Percentiles rank a stretch among this genome's conserved stretches.
These are phyloP conservation scores for Rhyacophila brunnea DNA, from an alignment of 1,140 invertebrate species.

Conservation along the genomic window DNA sequence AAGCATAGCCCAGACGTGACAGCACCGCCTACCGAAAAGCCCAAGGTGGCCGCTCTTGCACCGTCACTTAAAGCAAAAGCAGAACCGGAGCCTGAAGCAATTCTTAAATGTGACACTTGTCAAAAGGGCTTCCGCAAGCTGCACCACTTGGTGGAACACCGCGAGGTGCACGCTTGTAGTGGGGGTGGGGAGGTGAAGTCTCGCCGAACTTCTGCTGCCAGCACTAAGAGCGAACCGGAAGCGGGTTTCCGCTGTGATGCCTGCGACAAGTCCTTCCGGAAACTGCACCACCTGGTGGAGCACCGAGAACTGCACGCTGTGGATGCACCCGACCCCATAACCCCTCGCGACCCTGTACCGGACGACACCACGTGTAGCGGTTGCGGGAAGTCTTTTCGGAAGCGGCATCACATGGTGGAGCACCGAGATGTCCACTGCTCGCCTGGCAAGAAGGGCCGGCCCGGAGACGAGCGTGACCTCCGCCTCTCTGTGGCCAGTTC, in stretches of 20 bases:
- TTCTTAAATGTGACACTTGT: slow-evolving; percentile 51
- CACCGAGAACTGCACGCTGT: slow-evolving; percentile 51
- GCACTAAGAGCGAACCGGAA: slow-evolving; percentile 39
- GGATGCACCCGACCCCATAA: slow-evolving; percentile 30
- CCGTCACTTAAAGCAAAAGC: slow-evolving; percentile 40
- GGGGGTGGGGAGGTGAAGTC: slow-evolving; percentile 21
- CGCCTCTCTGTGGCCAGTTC: slow-evolving; percentile 27
- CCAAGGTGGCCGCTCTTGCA: slow-evolving; percentile 37
- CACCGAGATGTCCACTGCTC: slow-evolving; percentile 30
- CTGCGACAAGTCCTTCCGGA: slow-evolving; percentile 54
- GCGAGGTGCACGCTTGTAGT: slow-evolving; percentile 32
- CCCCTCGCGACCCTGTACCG: too few relatives aligned
- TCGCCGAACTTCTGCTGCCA: slow-evolving; percentile 18
- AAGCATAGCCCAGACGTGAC: slow-evolving; percentile 19
- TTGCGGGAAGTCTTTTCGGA: slow-evolving; percentile 30
- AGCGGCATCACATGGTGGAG: slow-evolving; percentile 30
- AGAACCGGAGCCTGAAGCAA: slow-evolving; percentile 35
- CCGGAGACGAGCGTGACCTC: slow-evolving; percentile 9
- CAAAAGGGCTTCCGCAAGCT: slow-evolving; percentile 52
- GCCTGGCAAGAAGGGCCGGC: slow-evolving; percentile 19
- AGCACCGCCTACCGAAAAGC: slow-evolving; percentile 32
- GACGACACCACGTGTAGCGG: slow-evolving; percentile 26
- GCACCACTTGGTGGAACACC: slow-evolving; percentile 51
- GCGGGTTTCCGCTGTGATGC: slow-evolving; percentile 53
- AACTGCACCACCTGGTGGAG: slow-evolving; percentile 52